Percentiles rank a stretch among this genome's conserved stretches.
Evolutionary conservation across 2,113 vertebrate species (phyloP).

Genomic region (Perca flavescens): DNA sequence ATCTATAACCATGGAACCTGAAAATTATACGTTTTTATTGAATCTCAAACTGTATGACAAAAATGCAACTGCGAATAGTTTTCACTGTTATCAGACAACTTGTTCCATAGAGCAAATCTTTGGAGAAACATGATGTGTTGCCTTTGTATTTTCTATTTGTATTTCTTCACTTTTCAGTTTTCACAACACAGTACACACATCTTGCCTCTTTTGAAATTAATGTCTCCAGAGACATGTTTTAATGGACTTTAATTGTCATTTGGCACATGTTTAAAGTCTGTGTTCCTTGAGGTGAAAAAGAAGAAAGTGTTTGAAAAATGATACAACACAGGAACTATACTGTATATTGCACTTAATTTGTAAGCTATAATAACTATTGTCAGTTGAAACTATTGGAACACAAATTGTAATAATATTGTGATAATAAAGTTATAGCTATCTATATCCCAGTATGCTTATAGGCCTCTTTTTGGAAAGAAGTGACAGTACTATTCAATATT

Average conservation of each 20-base stretch:
- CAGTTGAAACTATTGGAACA: not conserved
- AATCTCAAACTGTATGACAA: not conserved
- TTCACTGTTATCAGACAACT: not conserved
- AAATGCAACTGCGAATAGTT: not conserved
- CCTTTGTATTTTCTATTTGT: not conserved
- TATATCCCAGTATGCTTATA: not conserved
- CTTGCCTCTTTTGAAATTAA: not conserved
- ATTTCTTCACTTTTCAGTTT: not conserved
- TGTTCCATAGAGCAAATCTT: not conserved
- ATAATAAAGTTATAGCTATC: not conserved
- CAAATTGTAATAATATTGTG: not conserved
- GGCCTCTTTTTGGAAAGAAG: not conserved
- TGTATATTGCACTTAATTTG: not conserved
- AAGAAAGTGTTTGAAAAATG: not conserved
- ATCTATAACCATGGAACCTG: slow-evolving; percentile 1
- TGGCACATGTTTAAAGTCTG: not conserved
- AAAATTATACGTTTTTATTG: not conserved
- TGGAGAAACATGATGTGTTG: not conserved
- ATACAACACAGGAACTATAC: not conserved
- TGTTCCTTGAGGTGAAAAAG: not conserved
- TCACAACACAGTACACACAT: not conserved
- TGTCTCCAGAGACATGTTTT: not conserved
- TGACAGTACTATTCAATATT: not conserved
- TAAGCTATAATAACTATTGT: not conserved
- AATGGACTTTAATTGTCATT: not conserved